Base-by-base conservation (phyloP, 1,140 invertebrate species). In the Pachypsylla venusta region DNA sequence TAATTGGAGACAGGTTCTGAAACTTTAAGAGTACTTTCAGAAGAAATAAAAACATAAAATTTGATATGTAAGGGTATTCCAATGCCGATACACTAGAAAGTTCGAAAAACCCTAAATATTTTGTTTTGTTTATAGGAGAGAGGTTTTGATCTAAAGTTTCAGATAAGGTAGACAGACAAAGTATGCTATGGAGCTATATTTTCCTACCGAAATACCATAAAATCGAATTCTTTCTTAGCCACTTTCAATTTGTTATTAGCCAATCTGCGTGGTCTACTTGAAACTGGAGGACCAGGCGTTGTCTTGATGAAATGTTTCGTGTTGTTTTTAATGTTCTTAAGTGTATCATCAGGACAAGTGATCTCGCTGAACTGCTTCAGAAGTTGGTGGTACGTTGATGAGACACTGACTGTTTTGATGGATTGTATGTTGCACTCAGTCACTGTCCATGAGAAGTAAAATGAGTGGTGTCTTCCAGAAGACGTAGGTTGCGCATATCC, bases 201-300 rank as follows among this genome's bases (percentile, higher is more conserved):
- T n/a, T n/a, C n/a, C n/a, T n/a, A n/a, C n/a, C n/a, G n/a, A n/a
- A n/a, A n/a, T n/a, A 74, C 20, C 65, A 69, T 61, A 13, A 61
- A 60, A 5, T 69, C 62, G 63, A 70, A 66, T 60, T 69, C 66
- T 20, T 57, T 56, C 48, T 66, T 65, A 0, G 67, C 68, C 0
- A 60, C 54, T 16, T 39, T 56, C 0, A 67, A 39, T 42, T 67
- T 67, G 10, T 68, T 67, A 7, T 69, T 66, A 25, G 68, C 60
- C 1, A 76, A 58, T 0, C 73, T 64, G 19, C 73, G 59, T 13
- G 72, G 63, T 54, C 63, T 65, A 25, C 61, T 58, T 28, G 62
- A 63, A 0, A 74, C 69, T 7, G 74, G 73, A n/a, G 64, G 67
- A 13, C 70, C 73, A 0, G 59, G 62, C 0, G 64, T 70, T 19